Evolutionary conservation across 2,888 invertebrate genomes (phyloP).

Genomic region (Pseudanteris insignis): DNA sequence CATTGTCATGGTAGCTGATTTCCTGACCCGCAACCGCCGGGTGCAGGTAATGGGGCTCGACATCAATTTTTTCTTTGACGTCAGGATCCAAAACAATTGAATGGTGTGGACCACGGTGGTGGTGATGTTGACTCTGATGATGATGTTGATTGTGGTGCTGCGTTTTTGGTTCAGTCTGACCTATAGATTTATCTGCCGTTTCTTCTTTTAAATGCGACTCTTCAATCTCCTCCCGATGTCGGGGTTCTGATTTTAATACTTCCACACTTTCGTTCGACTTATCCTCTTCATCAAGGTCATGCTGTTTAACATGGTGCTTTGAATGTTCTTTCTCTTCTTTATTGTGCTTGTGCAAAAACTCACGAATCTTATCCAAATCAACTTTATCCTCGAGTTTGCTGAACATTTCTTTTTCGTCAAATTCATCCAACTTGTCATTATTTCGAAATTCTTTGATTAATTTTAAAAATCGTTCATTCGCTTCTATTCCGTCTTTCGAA

Average conservation of each 20-base stretch:
- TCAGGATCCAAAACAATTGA: conserved; percentile 68
- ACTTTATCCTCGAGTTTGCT: conserved; percentile 56
- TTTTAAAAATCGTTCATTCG: conserved; percentile 67
- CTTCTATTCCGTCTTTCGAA: conserved; percentile 66
- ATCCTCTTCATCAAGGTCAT: conserved; percentile 30
- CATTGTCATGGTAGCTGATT: conserved; percentile 68
- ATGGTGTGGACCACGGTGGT: conserved; percentile 69
- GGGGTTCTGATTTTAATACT: conserved; percentile 15
- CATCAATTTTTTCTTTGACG: conserved; percentile 71
- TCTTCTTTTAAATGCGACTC: conserved; percentile 37
- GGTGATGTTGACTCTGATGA: conserved; percentile 49
- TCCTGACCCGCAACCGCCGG: conserved; percentile 72
- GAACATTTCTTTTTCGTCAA: conserved; percentile 57
- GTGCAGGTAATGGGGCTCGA: conserved; percentile 71
- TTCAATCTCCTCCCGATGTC: conserved; percentile 31
- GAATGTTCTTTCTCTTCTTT: conserved; percentile 47
- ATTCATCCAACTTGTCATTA: conserved; percentile 56
- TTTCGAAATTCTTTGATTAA: conserved; percentile 60
- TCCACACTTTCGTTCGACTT: conserved; percentile 48
- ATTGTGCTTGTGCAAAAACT: conserved; percentile 55
- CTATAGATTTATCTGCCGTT: conserved; percentile 54
- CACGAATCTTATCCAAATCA: conserved; percentile 55
- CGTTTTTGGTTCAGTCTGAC: conserved; percentile 55
- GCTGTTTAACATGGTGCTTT: conserved; percentile 42
- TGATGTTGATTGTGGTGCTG: conserved; percentile 57